phyloP scores from a whole-genome alignment of 2,888 invertebrate species.

The Luperina nickerlii region DNA sequence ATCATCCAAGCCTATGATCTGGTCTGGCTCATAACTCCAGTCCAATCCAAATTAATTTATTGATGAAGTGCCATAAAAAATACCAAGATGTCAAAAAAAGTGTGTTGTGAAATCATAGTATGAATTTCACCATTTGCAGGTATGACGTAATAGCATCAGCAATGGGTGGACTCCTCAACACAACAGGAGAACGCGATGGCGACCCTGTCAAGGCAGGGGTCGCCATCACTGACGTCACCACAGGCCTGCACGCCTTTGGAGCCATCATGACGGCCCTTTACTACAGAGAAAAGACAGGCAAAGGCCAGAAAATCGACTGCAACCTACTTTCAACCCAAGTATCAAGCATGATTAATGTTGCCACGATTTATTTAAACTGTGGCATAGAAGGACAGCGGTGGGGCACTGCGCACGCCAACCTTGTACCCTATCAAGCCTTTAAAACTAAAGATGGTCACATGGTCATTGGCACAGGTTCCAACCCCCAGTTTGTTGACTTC shows the following conservation, averaged over 20 bases:
- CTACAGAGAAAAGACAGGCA: conserved; percentile 93
- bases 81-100: background rate
- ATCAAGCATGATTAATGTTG: conserved; percentile 96
- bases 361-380: conserved; percentile 96
- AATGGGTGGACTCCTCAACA: conserved; percentile 96
- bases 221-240: conserved; percentile 97
- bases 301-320: conserved; percentile 98
- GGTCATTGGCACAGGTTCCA: conserved; percentile 96
- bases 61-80: background rate
- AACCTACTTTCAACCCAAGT: conserved; percentile 98
- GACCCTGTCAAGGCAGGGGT: conserved; percentile 98
- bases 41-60: background rate
- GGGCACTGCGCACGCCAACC: conserved; percentile 98
- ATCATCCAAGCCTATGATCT: no score
- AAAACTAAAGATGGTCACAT: conserved; percentile 95
- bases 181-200: conserved; percentile 96
- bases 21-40: background rate
- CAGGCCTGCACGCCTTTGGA: conserved; percentile 98
- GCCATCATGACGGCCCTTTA: conserved; percentile 97
- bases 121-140: conserved; percentile 72
- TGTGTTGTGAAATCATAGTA: background rate
- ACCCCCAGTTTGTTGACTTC: conserved; percentile 94
- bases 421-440: conserved; percentile 98
- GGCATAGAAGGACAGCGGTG: conserved; percentile 94
- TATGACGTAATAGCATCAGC: conserved; percentile 99